Evolutionary conservation across 2,888 invertebrate species (phyloP), one percentile per base, ranked within the genome.

Genomic region (Salticus scenicus): DNA sequence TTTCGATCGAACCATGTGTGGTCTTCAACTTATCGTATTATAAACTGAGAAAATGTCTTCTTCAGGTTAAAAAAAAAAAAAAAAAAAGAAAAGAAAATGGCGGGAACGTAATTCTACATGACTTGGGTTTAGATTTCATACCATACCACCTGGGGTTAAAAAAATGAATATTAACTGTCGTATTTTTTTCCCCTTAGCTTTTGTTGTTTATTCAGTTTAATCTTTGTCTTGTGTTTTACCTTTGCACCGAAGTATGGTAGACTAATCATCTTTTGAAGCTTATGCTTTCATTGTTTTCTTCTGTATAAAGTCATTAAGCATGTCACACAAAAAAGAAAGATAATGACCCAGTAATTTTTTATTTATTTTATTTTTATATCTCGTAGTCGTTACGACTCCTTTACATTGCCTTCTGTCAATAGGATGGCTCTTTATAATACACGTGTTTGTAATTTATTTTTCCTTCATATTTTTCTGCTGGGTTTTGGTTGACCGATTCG

Each of bases 251-350:
- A 47, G 47, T 5, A 47, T n/a, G n/a, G n/a, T n/a, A 47, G 7
- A 47, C 47, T 17, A 47, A 47, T 47, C 47, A 47, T 47, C n/a
- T 47, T 47, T 17, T 47, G 47, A 47, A 47, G 47, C 47, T 47
- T n/a, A 47, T 47, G 47, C 12, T 17, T 17, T 10, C 47, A 47
- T 47, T 47, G 47, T 47, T 47, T 47, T 47, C 47, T 17, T 47
- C 2, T 2, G 47, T 2, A 47, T 47, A n/a, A 47, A 47, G 47
- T 47, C 47, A 47, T 47, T 47, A 47, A 47, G 47, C 47, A 47
- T 47, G 47, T 47, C 47, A 47, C 2, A n/a, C 47, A 47, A 47
- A 47, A 47, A 5, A 10, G 17, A 17, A 47, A 47, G 47, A 47
- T 47, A 47, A 47, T 47, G 47, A 47, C 17, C 47, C 17, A 17